Base-by-base conservation (phyloP, 2,113 vertebrate species). In the Hyla sarda region DNA sequence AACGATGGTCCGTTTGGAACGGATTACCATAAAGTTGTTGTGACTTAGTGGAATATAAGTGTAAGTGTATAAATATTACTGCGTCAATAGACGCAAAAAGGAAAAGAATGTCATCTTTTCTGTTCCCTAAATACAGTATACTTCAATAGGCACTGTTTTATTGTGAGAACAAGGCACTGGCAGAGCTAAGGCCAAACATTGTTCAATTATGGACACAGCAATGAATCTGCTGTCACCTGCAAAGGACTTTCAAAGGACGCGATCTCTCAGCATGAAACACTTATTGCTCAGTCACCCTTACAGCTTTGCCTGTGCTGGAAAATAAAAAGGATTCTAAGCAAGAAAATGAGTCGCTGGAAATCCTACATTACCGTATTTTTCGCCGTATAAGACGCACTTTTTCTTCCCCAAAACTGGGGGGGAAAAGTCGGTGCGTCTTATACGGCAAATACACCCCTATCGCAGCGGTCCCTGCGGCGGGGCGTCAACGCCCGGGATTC, bases 201-300 rank as follows among this genome's bases (percentile, higher is more conserved):
- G 25, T 77, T 77, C 28, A 32, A 77, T 52, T 76, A 52, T 50
- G 47, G 48, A 52, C 74, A 52, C 74, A 77, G 48, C 28, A 54
- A 77, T 48, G 74, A 77, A 54, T 17, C 25, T 77, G 47, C 47
- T 54, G 14, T 52, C 74, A 77, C 28, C 48, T 76, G 47, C 13
- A 50, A 28, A 76, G 41, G 47, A 76, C 7, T 19, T 52, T 52
- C n/a, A 12, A 52, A 54, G 28, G 48, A 52, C 54, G 47, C 52
- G 25, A 50, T 54, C 28, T 30, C 74, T 52, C 74, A 32, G 47
- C n/a, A 14, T 52, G 48, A 11, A 32, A 32, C 74, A 77, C 32
- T 32, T 50, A 52, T 77, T 77, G 74, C 16, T 77, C 14, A 32
- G 48, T 1, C 74, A 52, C 28, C 45, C 16, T 30, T 19, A 77